A percentile compares a stretch with the other conserved stretches of the same genome.
phyloP scores from a whole-genome alignment of 2,113 vertebrate genomes.

The Phoenicopterus ruber region DNA sequence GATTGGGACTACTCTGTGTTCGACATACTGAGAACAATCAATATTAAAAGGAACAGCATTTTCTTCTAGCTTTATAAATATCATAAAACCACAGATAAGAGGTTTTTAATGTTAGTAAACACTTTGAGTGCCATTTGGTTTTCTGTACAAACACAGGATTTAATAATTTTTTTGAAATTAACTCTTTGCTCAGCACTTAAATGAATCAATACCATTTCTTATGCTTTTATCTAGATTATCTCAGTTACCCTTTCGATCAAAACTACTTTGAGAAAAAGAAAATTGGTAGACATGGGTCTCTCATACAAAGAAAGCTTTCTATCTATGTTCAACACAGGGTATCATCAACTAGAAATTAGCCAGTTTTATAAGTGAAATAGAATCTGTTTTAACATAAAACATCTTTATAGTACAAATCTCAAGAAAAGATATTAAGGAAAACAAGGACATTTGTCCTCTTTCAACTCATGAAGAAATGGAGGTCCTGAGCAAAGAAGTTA shows the following conservation, averaged over 20 bases:
- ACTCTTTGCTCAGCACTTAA: neutral
- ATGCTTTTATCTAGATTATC: neutral
- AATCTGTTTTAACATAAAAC: neutral
- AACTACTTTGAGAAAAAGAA: neutral
- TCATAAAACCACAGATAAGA: neutral
- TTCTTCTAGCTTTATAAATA: neutral
- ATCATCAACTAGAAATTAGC: neutral
- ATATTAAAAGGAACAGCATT: neutral
- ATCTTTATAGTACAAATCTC: neutral
- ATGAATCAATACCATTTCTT: neutral
- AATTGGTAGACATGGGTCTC: neutral
- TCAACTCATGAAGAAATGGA: neutral
- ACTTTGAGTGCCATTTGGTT: neutral
- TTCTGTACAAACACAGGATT: neutral
- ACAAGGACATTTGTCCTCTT: neutral
- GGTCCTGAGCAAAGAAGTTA: neutral
- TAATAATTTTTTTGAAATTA: neutral
- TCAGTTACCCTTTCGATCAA: neutral
- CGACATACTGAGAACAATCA: neutral
- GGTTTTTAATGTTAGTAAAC: neutral
- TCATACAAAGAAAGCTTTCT: neutral
- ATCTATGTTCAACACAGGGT: neutral
- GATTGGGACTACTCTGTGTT: neutral
- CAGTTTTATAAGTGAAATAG: neutral
- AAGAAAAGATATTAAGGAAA: neutral